phyloP scores from a whole-genome alignment of 2,797 vertebrate genomes.

The Lacerta agilis region DNA sequence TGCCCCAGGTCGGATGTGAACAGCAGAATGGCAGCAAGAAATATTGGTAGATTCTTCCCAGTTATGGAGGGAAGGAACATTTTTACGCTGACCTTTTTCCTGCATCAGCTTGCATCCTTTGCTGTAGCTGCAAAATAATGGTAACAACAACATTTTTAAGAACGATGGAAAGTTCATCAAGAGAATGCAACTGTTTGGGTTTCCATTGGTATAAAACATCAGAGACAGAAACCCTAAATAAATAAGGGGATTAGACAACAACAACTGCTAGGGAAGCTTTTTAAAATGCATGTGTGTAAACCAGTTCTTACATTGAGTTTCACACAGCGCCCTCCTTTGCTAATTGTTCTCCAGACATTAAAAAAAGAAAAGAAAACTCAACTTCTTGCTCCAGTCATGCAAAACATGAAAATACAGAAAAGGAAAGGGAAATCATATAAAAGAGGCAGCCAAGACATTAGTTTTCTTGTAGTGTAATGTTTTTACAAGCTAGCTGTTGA shows the following conservation, averaged over 20 bases:
- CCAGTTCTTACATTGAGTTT: slow-evolving; percentile 30
- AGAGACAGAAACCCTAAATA: background rate
- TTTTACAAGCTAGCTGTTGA: slow-evolving; percentile 17
- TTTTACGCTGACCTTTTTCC: background rate
- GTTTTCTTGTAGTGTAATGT: slow-evolving; percentile 16
- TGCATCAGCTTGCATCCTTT: background rate
- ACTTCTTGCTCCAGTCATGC: background rate
- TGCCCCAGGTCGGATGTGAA: background rate
- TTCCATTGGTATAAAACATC: slow-evolving; percentile 1
- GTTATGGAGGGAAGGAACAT: background rate
- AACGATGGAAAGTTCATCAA: slow-evolving; percentile 19
- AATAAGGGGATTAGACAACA: background rate
- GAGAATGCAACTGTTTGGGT: background rate
- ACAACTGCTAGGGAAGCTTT: background rate
- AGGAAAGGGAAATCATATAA: slow-evolving; percentile 18
- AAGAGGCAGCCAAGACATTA: background rate
- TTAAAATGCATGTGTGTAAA: background rate
- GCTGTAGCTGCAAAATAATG: background rate
- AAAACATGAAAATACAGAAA: slow-evolving; percentile 26
- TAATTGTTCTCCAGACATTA: background rate
- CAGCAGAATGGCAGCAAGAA: slow-evolving; percentile 20
- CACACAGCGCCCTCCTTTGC: slow-evolving; percentile 15
- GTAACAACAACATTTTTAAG: background rate
- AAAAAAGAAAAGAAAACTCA: background rate
- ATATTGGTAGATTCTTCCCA: background rate